Base-by-base conservation (phyloP, 1,140 invertebrate genomes). In the Cyclargus thomasi region DNA sequence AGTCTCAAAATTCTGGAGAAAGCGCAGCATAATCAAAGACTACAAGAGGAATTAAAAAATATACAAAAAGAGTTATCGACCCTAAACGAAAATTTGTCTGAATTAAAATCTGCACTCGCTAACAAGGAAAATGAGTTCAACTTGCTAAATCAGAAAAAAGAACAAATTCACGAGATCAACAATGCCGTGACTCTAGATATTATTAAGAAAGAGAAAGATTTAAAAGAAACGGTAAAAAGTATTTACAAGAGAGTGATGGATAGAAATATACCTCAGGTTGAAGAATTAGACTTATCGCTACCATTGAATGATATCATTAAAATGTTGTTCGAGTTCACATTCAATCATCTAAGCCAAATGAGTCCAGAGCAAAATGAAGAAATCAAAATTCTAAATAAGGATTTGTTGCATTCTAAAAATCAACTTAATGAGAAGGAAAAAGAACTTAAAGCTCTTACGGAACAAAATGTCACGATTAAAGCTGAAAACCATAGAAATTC, bases 161-260 rank as follows among this genome's bases (percentile, higher is more conserved):
- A 86, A 59, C 85, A 71, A 71, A 74, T 88, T 17, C 74, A 82
- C 62, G 82, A 88, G 71, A 82, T 90, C 55, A 84, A 69, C 70
- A 80, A 80, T 65, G 80, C 81, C 67, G 83, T 88, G 1, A 88
- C 81, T 20, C 57, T 82, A 23, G 80, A 87, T 67, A 79, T 90
- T 22, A 64, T 85, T 6, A 72, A 76, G 66, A 85, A 71, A 67
- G 87, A 90, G 63, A 23, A 80, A 64, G 74, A 79, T 16, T 65
- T 87, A 47, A 69, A 68, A 20, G 73, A 75, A 39, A 74, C 73
- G 35, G 68, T 85, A 59, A 65, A 36, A 23, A 72, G 76, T 18
- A 68, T 77, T 35, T 84, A 72, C 65, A 57, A 67, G 62, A 81
- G 75, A 63, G 70, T 90, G 23, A 16, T 71, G 6, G 57, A 81